Evolutionary conservation across 2,888 invertebrate genomes (phyloP).

Genomic region (Lithosia quadra): DNA sequence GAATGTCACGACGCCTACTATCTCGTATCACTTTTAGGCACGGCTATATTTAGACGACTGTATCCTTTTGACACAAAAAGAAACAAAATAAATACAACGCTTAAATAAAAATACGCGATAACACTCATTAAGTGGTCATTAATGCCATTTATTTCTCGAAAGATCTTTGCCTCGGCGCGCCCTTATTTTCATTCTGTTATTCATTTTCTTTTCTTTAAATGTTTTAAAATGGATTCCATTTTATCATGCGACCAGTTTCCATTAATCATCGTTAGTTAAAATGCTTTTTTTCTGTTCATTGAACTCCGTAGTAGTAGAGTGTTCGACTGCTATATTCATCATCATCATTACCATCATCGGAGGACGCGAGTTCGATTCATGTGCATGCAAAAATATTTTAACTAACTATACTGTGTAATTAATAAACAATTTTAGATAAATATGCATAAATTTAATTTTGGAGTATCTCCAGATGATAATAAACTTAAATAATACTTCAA

Average conservation of each 20-base stretch:
- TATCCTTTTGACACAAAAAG: background rate
- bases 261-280: conserved; percentile 4
- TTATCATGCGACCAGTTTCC: background rate
- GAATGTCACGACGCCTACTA: background rate
- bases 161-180: conserved; percentile 16
- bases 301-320: background rate
- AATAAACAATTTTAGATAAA: no score
- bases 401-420: no score
- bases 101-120: background rate
- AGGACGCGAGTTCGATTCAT: background rate
- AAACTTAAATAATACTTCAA: background rate
- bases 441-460: no score
- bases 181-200: conserved; percentile 20
- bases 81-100: background rate
- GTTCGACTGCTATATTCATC: background rate
- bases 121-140: conserved; percentile 27
- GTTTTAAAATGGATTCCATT: conserved; percentile 11
- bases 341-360: no score
- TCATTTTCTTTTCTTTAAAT: conserved; percentile 16
- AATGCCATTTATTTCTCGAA: conserved; percentile 35
- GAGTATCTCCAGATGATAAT: background rate
- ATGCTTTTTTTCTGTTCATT: background rate
- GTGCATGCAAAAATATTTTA: background rate
- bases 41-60: background rate
- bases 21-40: background rate